A percentile compares a stretch with the other conserved stretches of the same genome.
These are phyloP conservation scores for Lathamus discolor DNA, from an alignment of 2,113 vertebrate genomes.

Conservation along the genomic window DNA sequence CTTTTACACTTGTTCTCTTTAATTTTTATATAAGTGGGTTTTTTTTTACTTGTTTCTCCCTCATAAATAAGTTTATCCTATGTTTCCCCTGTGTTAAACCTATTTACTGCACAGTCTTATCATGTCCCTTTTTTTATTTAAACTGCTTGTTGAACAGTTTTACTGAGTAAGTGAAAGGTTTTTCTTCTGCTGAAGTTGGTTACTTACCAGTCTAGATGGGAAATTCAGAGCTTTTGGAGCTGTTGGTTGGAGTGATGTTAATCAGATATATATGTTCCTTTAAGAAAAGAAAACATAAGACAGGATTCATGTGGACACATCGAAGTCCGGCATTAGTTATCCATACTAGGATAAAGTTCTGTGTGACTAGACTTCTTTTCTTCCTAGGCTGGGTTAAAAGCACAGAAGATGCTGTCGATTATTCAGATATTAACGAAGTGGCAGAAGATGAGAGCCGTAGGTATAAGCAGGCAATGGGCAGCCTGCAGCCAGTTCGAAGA, in stretches of 20 bases:
- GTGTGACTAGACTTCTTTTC: not conserved
- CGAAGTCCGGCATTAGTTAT: not conserved
- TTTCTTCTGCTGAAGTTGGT: not conserved
- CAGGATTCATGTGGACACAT: not conserved
- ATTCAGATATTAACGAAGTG: conserved; percentile 96
- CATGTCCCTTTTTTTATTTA: not conserved
- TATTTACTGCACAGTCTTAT: not conserved
- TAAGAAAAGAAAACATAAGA: not conserved
- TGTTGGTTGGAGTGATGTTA: not conserved
- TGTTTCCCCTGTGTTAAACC: not conserved
- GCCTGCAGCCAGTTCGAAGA: conserved; percentile 82
- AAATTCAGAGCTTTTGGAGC: not conserved
- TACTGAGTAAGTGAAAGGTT: not conserved
- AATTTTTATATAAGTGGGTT: rapidly evolving
- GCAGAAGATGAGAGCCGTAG: conserved; percentile 95
- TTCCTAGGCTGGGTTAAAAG: conserved; percentile 93
- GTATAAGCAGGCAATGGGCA: conserved; percentile 92
- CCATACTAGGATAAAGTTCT: not conserved
- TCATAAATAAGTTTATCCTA: not conserved
- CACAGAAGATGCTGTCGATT: conserved; percentile 95
- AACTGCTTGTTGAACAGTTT: not conserved
- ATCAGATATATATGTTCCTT: not conserved
- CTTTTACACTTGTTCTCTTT: not conserved
- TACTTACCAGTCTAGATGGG: not conserved
- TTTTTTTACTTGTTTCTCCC: not conserved